Evolutionary conservation across 2,113 vertebrate genomes (phyloP), one percentile per base, ranked within the genome.

Genomic region (Ornithorhynchus anatinus): DNA sequence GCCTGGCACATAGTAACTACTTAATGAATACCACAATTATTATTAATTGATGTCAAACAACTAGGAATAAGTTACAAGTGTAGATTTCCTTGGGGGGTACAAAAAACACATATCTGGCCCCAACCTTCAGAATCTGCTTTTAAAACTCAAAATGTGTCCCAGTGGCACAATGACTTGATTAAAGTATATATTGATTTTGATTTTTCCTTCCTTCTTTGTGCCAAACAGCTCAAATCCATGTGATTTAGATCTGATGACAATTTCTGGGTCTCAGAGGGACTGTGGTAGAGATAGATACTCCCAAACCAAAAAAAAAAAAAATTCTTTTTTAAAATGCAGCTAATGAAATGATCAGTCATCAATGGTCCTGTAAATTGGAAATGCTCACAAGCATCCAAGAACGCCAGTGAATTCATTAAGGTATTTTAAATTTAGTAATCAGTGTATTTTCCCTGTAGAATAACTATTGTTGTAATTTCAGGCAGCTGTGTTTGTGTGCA

Each of bases 341-440:
- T 83, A 81, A 69, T 86, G 2, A 75, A 78, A 44, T 72, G 4
- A 57, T 80, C 15, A 59, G 9, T 81, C 61, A 83, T 64, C 35
- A 75, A 13, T 84, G 58, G 79, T 61, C 36, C 12, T 69, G 19
- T 4, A 87, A 87, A 88, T 77, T 75, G 36, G 61, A 82, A 87
- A 76, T 43, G 59, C 2, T 75, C 53, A 42, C 19, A 65, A 53
- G 74, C 71, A 14, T 59, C 54, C 20, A 45, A 20, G 10, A 61
- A 81, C 27, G 19, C 1, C 58, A 72, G 57, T 12, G 9, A 74
- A 79, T 72, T 87, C 1, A 50, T 68, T 79, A 68, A 53, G 2
- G 10, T 19, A 57, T 40, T 63, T n/a, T 58, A 69, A 83, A 72
- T 59, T 5, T 60, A 7, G 2, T 10, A 16, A 40, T 59, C 23